Conservation (phyloP, 2,113 vertebrate species). For the Pelecanus crispus region DNA sequence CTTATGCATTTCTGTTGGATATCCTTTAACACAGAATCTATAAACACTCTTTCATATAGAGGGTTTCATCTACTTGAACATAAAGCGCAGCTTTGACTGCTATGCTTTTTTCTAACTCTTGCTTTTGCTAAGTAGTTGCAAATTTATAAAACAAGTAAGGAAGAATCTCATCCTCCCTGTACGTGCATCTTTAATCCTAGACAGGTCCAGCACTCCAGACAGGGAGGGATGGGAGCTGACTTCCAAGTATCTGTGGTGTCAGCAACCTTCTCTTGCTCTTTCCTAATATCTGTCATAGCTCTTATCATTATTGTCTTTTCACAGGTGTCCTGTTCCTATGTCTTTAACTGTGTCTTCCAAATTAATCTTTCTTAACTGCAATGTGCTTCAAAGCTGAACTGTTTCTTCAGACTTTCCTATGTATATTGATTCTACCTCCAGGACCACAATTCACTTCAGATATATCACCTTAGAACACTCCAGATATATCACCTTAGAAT, state of each 20-base stretch:
- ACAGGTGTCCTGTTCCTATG: neutral
- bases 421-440: conserved; percentile 11
- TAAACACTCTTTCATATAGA: neutral
- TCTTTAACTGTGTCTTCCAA: neutral
- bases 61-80: rapidly evolving
- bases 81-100: neutral
- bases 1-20: neutral
- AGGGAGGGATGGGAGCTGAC: neutral
- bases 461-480: neutral
- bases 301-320: neutral
- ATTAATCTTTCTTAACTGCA: neutral
- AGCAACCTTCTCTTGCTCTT: neutral
- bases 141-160: neutral
- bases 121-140: neutral
- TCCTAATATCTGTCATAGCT: neutral
- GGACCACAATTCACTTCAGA: neutral
- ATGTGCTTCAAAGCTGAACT: neutral
- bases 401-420: neutral
- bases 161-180: neutral
- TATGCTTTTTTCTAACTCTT: neutral
- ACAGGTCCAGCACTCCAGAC: neutral
- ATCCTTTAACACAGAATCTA: neutral
- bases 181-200: neutral
- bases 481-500: neutral
- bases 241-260: neutral